phyloP scores from a whole-genome alignment of 2,113 vertebrate genomes.

The Xiphorhynchus elegans region DNA sequence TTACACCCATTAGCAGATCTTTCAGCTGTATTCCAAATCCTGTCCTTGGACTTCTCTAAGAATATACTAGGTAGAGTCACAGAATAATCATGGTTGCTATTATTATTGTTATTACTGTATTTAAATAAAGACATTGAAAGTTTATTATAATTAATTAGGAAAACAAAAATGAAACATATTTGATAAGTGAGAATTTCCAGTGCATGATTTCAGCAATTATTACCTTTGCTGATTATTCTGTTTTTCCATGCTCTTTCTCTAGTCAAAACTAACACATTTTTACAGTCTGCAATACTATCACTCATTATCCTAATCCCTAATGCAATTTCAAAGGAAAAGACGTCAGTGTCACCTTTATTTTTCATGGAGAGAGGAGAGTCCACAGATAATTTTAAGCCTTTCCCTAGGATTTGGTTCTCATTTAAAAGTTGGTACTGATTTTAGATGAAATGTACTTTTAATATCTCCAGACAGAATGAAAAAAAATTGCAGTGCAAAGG shows the following conservation, averaged over 20 bases:
- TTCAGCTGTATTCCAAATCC: background rate
- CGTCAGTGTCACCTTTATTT: background rate
- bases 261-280: background rate
- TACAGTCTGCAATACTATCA: background rate
- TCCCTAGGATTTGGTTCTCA: background rate
- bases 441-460: background rate
- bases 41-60: background rate
- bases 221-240: background rate
- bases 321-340: background rate
- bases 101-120: background rate
- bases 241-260: background rate
- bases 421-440: background rate
- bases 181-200: background rate
- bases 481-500: background rate
- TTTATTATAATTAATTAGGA: background rate
- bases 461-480: background rate
- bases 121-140: background rate
- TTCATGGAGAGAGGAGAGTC: background rate
- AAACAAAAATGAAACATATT: background rate
- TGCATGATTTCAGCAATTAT: background rate
- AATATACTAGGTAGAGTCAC: background rate
- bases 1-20: background rate
- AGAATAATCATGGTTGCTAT: background rate
- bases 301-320: slow-evolving; percentile 27
- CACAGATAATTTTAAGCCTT: background rate